Base-by-base conservation (phyloP, 2,113 vertebrate genomes). In the Rhagologus leucostigma region DNA sequence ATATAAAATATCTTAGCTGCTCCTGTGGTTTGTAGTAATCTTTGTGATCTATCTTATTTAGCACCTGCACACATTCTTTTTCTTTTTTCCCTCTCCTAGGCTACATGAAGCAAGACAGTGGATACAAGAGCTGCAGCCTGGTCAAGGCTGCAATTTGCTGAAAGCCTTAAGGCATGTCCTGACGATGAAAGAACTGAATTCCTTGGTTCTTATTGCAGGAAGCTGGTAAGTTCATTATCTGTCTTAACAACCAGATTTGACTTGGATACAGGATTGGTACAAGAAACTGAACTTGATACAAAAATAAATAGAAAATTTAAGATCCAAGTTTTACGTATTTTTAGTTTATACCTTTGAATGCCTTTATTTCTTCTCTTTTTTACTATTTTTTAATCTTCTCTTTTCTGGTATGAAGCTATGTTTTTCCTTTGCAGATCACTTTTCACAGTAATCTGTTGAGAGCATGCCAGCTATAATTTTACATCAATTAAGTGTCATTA, bases 101-200 rank as follows among this genome's bases (percentile, higher is more conserved):
- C 95, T 98, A 9, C 90, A 90, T 77, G 98, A 99, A 97, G 95
- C 96, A 49, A 98, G 96, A 44, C 95, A 97, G n/a, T 98, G 98
- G 98, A 87, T 98, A 11, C 93, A 96, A 74, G 92, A 94, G 24
- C 89, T 98, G 39, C 75, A 95, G 64, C 97, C 98, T 7, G 91
- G 88, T 11, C 95, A 42, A 81, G 97, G 97, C 73, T 98, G 98
- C 87, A 98, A 98, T 92, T 96, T 98, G 65, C 96, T 98, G 26
- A 96, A 97, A 62, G 98, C 97, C 47, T 90, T 98, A 39, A 98
- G 97, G 90, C 97, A 94, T 29, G 46, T 60, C 64, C 63, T 98
- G 69, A 16, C 8, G 1, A n/a, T 97, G 16, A 95, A 90, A 76
- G 97, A 96, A 13, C 87, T 99, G 86, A 94, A 98, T 95, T 97